phyloP scores from a whole-genome alignment of 2,113 vertebrate species.

The Peucedramus taeniatus region DNA sequence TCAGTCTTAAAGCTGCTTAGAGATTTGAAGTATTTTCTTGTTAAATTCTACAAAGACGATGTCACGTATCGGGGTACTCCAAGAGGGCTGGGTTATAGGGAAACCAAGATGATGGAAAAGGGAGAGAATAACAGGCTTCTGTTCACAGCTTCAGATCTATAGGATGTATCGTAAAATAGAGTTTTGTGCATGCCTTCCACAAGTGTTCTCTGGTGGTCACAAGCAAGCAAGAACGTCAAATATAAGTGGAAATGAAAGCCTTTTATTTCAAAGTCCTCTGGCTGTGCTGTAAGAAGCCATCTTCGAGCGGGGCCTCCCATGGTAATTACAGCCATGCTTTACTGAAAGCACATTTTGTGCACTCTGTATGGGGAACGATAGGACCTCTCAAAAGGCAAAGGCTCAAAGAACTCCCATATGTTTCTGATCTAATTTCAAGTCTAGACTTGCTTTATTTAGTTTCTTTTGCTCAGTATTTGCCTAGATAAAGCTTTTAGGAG shows the following conservation, averaged over 20 bases:
- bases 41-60: neutral
- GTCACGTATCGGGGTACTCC: rapidly evolving
- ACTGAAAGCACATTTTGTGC: conserved; percentile 52
- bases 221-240: neutral
- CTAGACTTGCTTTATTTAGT: conserved; percentile 76
- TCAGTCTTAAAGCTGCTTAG: neutral
- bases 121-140: conserved; percentile 8
- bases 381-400: conserved; percentile 54
- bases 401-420: conserved; percentile 65
- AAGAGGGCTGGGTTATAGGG: neutral
- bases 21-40: neutral
- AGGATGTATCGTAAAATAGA: neutral
- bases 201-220: conserved; percentile 1
- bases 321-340: conserved; percentile 30
- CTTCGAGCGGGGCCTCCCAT: neutral
- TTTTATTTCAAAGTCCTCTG: neutral
- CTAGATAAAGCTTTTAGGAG: conserved; percentile 59
- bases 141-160: conserved; percentile 5
- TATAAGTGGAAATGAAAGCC: conserved; percentile 1
- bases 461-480: conserved; percentile 60
- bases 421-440: conserved; percentile 74
- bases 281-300: neutral
- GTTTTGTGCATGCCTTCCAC: neutral
- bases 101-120: neutral
- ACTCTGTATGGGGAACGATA: conserved; percentile 35